phyloP scores from a whole-genome alignment of 2,113 vertebrate species.

The Barnardius zonarius region DNA sequence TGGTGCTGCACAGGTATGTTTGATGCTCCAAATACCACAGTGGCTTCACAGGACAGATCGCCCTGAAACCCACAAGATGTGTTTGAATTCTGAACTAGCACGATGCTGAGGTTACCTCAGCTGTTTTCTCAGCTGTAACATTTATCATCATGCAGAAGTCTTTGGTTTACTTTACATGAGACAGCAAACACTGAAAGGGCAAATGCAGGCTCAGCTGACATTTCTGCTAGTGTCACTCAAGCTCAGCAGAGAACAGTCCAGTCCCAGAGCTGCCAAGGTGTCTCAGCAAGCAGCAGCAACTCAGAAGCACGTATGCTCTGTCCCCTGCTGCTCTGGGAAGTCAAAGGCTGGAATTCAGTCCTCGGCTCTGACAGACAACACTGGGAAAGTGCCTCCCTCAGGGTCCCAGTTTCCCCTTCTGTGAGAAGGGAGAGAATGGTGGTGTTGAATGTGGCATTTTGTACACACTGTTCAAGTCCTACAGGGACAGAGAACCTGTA shows the following conservation, averaged over 20 bases:
- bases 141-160: neutral
- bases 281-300: neutral
- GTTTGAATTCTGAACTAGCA: neutral
- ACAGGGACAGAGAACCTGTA: neutral
- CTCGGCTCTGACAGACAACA: neutral
- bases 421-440: neutral
- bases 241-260: neutral
- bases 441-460: neutral
- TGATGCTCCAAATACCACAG: neutral
- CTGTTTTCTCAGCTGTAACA: constrained; percentile 21
- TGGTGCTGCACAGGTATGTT: neutral
- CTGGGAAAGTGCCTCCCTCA: neutral
- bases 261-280: neutral
- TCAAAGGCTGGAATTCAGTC: neutral
- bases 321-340: neutral
- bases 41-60: neutral
- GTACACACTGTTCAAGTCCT: neutral
- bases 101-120: neutral
- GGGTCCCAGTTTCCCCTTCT: neutral
- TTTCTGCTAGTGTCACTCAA: constrained; percentile 40
- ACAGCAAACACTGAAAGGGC: constrained; percentile 45
- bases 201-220: constrained; percentile 41
- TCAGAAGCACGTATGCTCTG: neutral
- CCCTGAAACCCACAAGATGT: neutral
- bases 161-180: constrained; percentile 27